Evolutionary conservation across 2,113 vertebrate genomes (phyloP).

Genomic region (Callaeas wilsoni): DNA sequence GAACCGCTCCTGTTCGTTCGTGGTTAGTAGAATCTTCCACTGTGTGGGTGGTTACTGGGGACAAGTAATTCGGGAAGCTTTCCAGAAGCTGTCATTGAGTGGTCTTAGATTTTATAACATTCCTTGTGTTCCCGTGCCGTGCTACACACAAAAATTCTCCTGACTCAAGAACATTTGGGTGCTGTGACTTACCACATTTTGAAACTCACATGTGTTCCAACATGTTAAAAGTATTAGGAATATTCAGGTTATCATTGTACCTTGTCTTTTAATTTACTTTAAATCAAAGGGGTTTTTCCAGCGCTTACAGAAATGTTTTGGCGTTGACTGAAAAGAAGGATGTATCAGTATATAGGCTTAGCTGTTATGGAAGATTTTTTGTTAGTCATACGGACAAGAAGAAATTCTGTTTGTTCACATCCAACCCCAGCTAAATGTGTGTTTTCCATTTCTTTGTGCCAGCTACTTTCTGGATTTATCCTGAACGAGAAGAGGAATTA

Average conservation of each 20-base stretch:
- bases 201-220: not conserved
- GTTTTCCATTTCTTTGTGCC: not conserved
- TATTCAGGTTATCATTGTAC: not conserved
- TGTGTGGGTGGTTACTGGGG: not conserved
- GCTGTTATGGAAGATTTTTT: not conserved
- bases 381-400: not conserved
- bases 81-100: not conserved
- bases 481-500: not conserved
- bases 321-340: not conserved
- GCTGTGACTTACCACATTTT: not conserved
- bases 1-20: not conserved
- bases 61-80: not conserved
- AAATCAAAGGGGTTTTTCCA: not conserved
- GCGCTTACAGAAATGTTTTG: not conserved
- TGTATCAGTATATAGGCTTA: not conserved
- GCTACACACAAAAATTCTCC: not conserved
- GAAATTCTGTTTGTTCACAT: not conserved
- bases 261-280: not conserved
- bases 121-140: not conserved
- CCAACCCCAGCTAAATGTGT: not conserved
- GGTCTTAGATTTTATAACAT: not conserved
- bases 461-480: constrained; percentile 45
- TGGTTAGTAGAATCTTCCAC: not conserved
- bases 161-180: not conserved
- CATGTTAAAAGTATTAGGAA: not conserved